These are phyloP conservation scores for Deilephila porcellus DNA, from an alignment of 2,888 invertebrate species.

Conservation along the genomic window DNA sequence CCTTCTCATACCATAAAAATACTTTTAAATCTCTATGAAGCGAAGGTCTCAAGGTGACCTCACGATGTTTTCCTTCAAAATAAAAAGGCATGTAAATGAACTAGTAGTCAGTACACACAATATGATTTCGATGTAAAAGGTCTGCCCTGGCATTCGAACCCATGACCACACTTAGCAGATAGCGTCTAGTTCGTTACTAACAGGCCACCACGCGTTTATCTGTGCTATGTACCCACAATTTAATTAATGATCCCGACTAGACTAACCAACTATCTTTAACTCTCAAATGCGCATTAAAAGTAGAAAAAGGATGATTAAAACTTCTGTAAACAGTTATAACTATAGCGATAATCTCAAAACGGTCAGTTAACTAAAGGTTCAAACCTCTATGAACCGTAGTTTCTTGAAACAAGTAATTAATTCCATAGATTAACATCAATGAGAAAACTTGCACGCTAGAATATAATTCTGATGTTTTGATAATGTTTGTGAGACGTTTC, in stretches of 20 bases:
- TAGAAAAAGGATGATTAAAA: neutral
- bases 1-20: too few relatives aligned
- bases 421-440: conserved; percentile 17
- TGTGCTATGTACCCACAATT: neutral
- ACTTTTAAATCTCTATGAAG: too few relatives aligned
- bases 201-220: too few relatives aligned
- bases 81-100: too few relatives aligned
- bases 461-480: conserved; percentile 25
- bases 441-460: conserved; percentile 24
- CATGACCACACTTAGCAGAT: too few relatives aligned
- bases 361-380: conserved; percentile 22
- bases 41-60: too few relatives aligned
- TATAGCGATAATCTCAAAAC: conserved; percentile 21
- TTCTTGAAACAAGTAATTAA: conserved; percentile 27
- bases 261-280: neutral
- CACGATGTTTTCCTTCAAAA: too few relatives aligned
- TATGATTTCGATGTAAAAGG: too few relatives aligned
- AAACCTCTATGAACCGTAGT: conserved; percentile 22
- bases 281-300: neutral
- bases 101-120: too few relatives aligned
- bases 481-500: conserved; percentile 10
- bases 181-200: too few relatives aligned
- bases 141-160: too few relatives aligned
- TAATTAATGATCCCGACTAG: neutral
- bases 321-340: neutral